phyloP scores from a whole-genome alignment of 2,113 vertebrate species.

The Xenus cinereus region DNA sequence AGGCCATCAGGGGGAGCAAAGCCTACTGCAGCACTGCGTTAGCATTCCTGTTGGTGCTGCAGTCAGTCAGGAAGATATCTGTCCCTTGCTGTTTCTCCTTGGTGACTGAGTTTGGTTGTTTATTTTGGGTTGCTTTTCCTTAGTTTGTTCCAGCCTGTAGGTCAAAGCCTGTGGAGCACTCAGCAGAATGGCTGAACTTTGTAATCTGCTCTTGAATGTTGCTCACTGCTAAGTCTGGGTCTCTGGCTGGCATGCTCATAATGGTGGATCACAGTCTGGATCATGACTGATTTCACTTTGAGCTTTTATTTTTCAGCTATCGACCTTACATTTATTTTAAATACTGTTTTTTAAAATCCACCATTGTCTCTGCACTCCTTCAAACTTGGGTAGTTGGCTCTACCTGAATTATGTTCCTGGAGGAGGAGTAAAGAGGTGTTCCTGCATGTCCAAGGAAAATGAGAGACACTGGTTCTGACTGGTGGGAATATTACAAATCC shows the following conservation, averaged over 20 bases:
- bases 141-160: not conserved
- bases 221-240: not conserved
- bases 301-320: not conserved
- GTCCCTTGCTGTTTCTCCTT: not conserved
- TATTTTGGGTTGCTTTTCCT: not conserved
- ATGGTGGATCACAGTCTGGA: not conserved
- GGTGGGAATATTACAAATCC: too few species aligned
- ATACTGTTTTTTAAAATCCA: not conserved
- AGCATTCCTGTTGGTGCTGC: accelerated
- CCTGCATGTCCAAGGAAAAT: not conserved
- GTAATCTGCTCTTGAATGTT: not conserved
- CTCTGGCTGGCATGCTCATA: too few species aligned
- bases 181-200: not conserved
- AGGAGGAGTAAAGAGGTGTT: not conserved
- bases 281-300: not conserved
- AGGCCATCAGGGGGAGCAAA: not conserved
- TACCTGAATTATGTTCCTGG: not conserved
- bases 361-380: not conserved
- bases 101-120: not conserved
- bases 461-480: not conserved
- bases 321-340: not conserved
- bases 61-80: not conserved
- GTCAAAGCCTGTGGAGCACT: not conserved
- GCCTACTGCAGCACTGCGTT: accelerated
- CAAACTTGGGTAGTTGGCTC: too few species aligned